Percentiles rank a stretch among this genome's conserved stretches.
phyloP scores from a whole-genome alignment of 2,113 vertebrate genomes.

The Corvus cornix region DNA sequence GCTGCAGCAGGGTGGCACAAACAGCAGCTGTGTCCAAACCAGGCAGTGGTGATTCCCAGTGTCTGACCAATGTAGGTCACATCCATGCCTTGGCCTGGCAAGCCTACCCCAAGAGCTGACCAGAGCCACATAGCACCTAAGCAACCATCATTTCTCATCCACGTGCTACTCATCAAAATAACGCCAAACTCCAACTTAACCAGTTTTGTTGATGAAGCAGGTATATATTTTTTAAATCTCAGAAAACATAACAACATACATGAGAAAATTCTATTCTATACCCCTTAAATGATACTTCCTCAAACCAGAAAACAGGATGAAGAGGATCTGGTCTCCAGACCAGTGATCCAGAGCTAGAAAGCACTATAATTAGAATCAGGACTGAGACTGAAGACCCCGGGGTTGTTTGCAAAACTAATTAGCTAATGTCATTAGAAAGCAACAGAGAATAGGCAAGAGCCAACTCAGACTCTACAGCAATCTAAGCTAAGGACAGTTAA shows the following conservation, averaged over 20 bases:
- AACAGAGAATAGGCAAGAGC: slow-evolving; percentile 11
- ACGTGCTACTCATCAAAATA: background rate
- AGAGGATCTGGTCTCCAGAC: background rate
- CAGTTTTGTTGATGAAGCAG: background rate
- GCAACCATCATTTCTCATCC: background rate
- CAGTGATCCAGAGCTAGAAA: background rate
- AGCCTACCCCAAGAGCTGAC: background rate
- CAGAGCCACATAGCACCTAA: background rate
- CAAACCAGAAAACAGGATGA: background rate
- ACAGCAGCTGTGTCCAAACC: fast-evolving
- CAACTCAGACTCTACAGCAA: slow-evolving; percentile 2
- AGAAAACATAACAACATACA: background rate
- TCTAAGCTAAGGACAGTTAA: slow-evolving; percentile 24
- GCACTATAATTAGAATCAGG: background rate
- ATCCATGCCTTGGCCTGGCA: background rate
- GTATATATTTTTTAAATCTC: background rate
- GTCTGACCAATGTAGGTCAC: fast-evolving
- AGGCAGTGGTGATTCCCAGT: background rate
- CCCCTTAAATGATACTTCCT: background rate
- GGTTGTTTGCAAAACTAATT: slow-evolving; percentile 44
- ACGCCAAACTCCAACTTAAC: background rate
- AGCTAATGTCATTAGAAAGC: slow-evolving; percentile 45
- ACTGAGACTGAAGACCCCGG: background rate
- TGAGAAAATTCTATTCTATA: background rate
- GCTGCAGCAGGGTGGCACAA: background rate